phyloP scores from a whole-genome alignment of 2,888 invertebrate species.

The Creontiades dilutus region DNA sequence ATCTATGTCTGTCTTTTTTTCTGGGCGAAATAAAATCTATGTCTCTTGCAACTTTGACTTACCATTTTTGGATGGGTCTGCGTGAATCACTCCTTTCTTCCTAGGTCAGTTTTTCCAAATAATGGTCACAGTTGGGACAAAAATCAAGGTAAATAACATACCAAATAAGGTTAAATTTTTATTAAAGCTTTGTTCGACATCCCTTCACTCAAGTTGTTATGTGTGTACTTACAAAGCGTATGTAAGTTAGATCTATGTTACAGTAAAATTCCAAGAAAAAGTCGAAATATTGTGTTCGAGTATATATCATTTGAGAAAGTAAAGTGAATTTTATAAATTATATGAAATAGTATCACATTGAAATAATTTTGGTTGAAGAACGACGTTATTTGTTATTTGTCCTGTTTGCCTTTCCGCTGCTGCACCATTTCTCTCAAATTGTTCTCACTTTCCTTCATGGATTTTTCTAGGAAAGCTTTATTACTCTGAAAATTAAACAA shows the following conservation, averaged over 20 bases:
- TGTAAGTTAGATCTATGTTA: background rate
- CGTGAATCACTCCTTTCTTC: too few relatives aligned
- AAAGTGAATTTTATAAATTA: conserved; percentile 21
- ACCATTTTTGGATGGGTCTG: too few relatives aligned
- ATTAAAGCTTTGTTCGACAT: background rate
- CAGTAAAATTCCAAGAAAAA: background rate
- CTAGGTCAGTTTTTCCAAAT: too few relatives aligned
- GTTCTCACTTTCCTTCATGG: conserved; percentile 90
- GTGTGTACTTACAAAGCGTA: background rate
- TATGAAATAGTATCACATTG: conserved; percentile 45
- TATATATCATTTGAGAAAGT: conserved; percentile 4
- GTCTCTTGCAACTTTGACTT: too few relatives aligned
- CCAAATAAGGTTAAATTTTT: background rate
- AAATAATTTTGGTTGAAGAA: conserved; percentile 15
- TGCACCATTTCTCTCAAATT: conserved; percentile 91
- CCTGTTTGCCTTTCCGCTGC: conserved; percentile 81
- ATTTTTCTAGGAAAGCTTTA: conserved; percentile 89
- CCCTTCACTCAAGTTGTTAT: background rate
- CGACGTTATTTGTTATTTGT: conserved; percentile 24
- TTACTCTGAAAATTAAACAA: conserved; percentile 81
- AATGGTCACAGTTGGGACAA: too few relatives aligned
- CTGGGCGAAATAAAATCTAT: too few relatives aligned
- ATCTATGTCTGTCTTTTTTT: too few relatives aligned
- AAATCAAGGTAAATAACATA: background rate
- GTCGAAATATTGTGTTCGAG: background rate